A percentile compares a stretch with the other conserved stretches of the same genome.
Conservation (phyloP, 37 sponge, comb jelly and placozoan genomes). For the Hormiphora californensis region DNA sequence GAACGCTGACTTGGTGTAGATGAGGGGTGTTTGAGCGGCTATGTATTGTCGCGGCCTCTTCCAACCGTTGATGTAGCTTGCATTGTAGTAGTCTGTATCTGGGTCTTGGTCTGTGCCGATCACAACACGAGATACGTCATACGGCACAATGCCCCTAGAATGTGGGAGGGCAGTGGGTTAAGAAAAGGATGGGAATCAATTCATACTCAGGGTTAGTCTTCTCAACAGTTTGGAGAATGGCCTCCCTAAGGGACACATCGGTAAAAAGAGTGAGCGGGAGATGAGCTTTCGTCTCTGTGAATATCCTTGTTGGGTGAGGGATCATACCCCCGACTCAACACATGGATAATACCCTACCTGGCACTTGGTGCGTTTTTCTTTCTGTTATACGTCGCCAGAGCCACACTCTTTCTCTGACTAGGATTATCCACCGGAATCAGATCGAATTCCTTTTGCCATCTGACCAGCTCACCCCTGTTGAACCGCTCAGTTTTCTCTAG, state of each 20-base stretch:
- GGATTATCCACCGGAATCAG: not conserved
- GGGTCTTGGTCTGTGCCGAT: not conserved
- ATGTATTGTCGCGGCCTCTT: conserved; percentile 15
- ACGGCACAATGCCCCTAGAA: conserved; percentile 26
- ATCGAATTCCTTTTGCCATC: not conserved
- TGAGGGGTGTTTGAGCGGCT: conserved; percentile 32
- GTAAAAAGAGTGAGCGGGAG: no score
- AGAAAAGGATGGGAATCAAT: no score
- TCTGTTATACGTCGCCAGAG: conserved; percentile 4
- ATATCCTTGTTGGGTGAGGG: no score
- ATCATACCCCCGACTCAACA: no score
- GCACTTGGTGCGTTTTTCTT: not conserved
- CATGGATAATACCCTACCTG: not conserved
- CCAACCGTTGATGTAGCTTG: conserved; percentile 51
- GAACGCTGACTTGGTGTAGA: not conserved
- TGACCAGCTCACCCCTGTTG: not conserved
- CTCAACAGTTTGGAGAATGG: no score
- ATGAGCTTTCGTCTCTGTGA: no score
- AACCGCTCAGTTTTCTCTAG: not conserved
- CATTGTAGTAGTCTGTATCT: conserved; percentile 22
- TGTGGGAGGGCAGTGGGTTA: no score
- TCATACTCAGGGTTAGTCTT: no score
- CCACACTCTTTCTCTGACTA: not conserved
- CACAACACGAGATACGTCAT: conserved; percentile 3
- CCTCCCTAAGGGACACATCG: no score